Percentiles rank a stretch among this genome's conserved stretches.
phyloP scores from a whole-genome alignment of 2,797 vertebrate species.

The Aeoliscus strigatus region DNA sequence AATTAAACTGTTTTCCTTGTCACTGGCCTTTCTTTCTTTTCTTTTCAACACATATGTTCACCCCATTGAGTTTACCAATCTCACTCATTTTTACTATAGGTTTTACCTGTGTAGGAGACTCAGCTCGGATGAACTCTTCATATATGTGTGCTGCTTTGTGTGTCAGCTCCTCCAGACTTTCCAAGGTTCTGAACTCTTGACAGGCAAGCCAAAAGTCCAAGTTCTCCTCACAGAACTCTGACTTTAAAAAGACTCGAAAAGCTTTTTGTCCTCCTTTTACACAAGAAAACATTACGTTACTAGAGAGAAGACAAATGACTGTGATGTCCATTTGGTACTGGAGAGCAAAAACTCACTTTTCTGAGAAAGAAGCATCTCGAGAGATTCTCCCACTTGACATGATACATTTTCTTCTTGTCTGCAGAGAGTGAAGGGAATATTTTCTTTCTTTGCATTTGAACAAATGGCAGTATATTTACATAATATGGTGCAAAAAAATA shows the following conservation, averaged over 20 bases:
- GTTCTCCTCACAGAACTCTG: constrained; percentile 87
- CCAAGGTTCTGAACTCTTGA: constrained; percentile 80
- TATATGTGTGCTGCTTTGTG: constrained; percentile 79
- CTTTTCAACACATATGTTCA: too few species aligned
- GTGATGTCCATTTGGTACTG: constrained; percentile 20
- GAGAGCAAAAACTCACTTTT: constrained; percentile 54
- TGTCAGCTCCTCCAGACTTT: constrained; percentile 70
- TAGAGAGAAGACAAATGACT: constrained; percentile 12
- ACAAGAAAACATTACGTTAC: constrained; percentile 8
- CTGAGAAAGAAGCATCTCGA: constrained; percentile 51
- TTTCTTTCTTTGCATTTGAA: not conserved
- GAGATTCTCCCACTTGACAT: constrained; percentile 35
- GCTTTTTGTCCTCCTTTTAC: constrained; percentile 75
- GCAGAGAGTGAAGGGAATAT: constrained; percentile 10
- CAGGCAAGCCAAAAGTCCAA: constrained; percentile 88
- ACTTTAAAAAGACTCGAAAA: constrained; percentile 82
- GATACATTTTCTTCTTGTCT: constrained; percentile 44
- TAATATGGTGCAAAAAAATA: constrained; percentile 10
- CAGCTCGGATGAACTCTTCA: constrained; percentile 79
- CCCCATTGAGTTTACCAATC: too few species aligned
- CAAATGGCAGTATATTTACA: constrained; percentile 1
- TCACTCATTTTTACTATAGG: not conserved
- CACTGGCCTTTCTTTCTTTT: not conserved
- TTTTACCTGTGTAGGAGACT: constrained; percentile 83
- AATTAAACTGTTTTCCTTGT: too few species aligned